These are phyloP conservation scores for Hypsibius dujardini DNA, from an alignment of 1,140 invertebrate species.

Conservation along the genomic window DNA sequence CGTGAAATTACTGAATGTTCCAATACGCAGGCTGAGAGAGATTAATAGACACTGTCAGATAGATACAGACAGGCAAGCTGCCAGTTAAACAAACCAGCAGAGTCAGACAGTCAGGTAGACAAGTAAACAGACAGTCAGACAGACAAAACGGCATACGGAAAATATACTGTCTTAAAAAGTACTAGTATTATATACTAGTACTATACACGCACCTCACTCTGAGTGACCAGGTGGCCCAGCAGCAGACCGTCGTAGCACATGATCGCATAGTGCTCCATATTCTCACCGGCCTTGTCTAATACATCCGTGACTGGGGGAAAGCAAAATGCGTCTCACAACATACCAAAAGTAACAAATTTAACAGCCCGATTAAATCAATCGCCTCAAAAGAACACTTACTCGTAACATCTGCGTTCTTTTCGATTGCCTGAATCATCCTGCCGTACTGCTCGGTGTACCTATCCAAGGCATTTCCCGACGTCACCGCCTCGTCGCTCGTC, in stretches of 20 bases:
- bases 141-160: too few species aligned
- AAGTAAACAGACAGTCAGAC: too few species aligned
- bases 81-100: too few species aligned
- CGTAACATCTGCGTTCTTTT: not conserved
- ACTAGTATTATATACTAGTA: not conserved
- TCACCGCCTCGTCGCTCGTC: not conserved
- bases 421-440: not conserved
- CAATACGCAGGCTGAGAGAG: not conserved
- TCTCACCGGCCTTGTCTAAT: constrained; percentile 1
- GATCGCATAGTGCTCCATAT: constrained; percentile 6
- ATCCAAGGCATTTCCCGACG: not conserved
- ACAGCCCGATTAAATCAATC: too few species aligned
- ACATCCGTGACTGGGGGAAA: constrained; percentile 4
- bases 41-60: too few species aligned
- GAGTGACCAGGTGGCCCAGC: not conserved
- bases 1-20: not conserved
- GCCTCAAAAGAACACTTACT: too few species aligned
- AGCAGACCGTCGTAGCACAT: not conserved
- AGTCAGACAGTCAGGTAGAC: too few species aligned
- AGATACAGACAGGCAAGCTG: too few species aligned
- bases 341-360: too few species aligned
- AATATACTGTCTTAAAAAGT: not conserved
- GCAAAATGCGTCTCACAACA: not conserved
- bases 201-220: not conserved
- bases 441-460: not conserved